These are phyloP conservation scores for Steinernema feltiae DNA, from an alignment of 1,140 invertebrate species.

Conservation along the genomic window DNA sequence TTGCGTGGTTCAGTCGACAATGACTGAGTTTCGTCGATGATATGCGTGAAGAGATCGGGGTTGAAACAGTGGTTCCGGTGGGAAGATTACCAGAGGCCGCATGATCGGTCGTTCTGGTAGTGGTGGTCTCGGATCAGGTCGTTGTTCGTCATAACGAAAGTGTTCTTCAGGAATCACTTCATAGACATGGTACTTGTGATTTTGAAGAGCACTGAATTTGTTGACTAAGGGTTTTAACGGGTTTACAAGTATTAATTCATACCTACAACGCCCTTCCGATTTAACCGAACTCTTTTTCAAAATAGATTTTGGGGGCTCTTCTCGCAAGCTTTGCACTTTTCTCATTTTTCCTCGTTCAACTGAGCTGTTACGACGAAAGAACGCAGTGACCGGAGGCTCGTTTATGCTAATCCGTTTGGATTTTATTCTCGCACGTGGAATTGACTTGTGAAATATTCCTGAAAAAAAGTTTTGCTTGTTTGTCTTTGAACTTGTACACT, in stretches of 20 bases:
- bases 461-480: background rate
- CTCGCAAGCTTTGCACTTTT: background rate
- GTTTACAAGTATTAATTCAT: background rate
- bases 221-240: background rate
- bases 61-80: background rate
- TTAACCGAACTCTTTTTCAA: background rate
- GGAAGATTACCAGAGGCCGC: background rate
- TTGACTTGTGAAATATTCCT: background rate
- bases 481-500: too few species aligned
- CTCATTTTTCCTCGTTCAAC: background rate
- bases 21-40: background rate
- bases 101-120: background rate
- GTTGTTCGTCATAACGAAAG: background rate
- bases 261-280: background rate
- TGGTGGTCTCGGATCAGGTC: background rate
- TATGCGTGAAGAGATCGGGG: constrained; percentile 7
- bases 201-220: background rate
- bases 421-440: background rate
- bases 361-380: background rate
- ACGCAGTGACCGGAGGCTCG: constrained; percentile 3
- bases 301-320: background rate
- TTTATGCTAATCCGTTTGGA: background rate
- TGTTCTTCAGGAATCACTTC: background rate
- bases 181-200: background rate
- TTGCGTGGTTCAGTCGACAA: background rate